Evolutionary conservation across 2,113 vertebrate genomes (phyloP).

Genomic region (Laterallus jamaicensis): DNA sequence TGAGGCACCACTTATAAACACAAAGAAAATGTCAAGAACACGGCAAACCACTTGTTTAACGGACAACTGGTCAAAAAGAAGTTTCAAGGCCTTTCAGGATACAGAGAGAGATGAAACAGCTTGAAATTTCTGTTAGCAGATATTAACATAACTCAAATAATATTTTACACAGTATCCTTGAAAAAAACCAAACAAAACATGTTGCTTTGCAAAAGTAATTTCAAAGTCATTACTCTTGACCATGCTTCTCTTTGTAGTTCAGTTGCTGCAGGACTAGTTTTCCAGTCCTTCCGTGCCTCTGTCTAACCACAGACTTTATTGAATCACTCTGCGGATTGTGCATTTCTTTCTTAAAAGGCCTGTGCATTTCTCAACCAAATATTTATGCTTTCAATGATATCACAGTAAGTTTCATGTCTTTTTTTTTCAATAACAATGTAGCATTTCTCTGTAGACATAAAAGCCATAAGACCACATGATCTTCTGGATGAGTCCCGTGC

Average conservation of each 20-base stretch:
- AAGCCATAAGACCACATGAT: background rate
- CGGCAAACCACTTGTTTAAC: background rate
- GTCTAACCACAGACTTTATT: conserved; percentile 18
- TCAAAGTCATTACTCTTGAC: background rate
- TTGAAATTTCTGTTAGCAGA: background rate
- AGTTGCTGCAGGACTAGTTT: conserved; percentile 1
- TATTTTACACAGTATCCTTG: background rate
- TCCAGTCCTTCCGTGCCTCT: background rate
- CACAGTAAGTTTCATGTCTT: background rate
- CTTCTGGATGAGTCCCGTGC: background rate
- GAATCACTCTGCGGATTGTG: conserved; percentile 2
- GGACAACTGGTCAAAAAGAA: background rate
- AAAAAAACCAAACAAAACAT: background rate
- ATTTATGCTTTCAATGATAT: background rate
- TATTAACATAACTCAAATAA: background rate
- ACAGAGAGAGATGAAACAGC: background rate
- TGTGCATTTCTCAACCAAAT: conserved; percentile 20
- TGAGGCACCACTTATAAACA: background rate
- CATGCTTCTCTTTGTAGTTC: conserved; percentile 1
- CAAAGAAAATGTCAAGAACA: background rate
- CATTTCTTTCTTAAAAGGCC: conserved; percentile 22
- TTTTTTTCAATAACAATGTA: background rate
- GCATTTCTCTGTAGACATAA: background rate
- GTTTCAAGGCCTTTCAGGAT: background rate
- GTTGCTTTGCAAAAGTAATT: background rate